phyloP scores from a whole-genome alignment of 2,113 vertebrate species.

The Rhinolophus sinicus region DNA sequence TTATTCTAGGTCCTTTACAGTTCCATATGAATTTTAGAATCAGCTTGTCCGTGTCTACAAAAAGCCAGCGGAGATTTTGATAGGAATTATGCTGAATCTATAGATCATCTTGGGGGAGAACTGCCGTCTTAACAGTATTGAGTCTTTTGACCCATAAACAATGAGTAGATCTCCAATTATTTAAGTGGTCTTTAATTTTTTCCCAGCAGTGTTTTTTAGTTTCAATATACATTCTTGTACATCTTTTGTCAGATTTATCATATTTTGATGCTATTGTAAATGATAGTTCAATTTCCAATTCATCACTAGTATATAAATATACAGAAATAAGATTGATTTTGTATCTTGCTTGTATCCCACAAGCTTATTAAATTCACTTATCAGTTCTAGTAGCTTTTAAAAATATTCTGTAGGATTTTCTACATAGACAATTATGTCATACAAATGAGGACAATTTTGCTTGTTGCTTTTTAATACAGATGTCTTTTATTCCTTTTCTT shows the following conservation, averaged over 20 bases:
- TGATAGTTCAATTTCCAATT: neutral
- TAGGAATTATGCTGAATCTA: neutral
- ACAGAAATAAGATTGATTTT: neutral
- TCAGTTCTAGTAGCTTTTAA: neutral
- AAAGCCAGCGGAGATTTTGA: neutral
- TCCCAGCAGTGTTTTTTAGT: neutral
- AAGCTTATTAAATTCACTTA: slow-evolving; percentile 9
- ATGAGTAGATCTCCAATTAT: neutral
- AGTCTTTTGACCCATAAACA: neutral
- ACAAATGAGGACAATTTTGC: neutral
- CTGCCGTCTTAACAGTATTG: neutral
- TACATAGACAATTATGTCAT: neutral
- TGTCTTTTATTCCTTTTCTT: neutral
- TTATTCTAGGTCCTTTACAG: neutral
- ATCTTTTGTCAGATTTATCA: neutral
- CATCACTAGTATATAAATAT: neutral
- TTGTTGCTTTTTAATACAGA: neutral
- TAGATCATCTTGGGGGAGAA: neutral
- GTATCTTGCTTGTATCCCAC: neutral
- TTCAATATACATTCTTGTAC: neutral
- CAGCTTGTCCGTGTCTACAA: neutral
- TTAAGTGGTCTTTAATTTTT: neutral
- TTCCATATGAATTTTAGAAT: neutral
- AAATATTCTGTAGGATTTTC: neutral
- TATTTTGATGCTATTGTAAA: neutral